Percentiles rank a stretch among this genome's conserved stretches.
These are phyloP conservation scores for Lepidocyrtoides sp. DNA, from an alignment of 2,888 invertebrate genomes.

Conservation along the genomic window DNA sequence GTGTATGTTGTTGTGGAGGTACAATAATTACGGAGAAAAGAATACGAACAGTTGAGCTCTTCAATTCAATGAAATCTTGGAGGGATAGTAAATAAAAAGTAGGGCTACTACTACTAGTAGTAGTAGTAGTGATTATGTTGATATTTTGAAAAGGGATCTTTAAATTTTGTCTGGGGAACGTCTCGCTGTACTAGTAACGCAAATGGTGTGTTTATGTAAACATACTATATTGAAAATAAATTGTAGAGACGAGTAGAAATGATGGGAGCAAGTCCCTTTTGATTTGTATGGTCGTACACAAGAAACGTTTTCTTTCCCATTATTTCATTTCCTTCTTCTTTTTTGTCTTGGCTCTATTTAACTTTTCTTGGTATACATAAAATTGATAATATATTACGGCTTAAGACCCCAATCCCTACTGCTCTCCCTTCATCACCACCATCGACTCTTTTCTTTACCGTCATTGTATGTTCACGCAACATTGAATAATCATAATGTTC, in stretches of 20 bases:
- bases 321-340: constrained; percentile 47
- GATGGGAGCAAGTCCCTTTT: constrained; percentile 2
- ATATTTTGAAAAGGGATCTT: constrained; percentile 6
- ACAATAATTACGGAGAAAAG: not conserved
- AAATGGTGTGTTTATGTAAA: constrained; percentile 36
- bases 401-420: constrained; percentile 14
- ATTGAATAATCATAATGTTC: constrained; percentile 71
- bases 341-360: constrained; percentile 12
- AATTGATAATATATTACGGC: constrained; percentile 7
- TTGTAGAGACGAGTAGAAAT: not conserved
- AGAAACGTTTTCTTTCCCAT: constrained; percentile 7
- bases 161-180: not conserved
- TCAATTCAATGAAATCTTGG: constrained; percentile 43
- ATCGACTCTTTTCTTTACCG: constrained; percentile 44
- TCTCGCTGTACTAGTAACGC: not conserved
- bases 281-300: not conserved
- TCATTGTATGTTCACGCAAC: constrained; percentile 73
- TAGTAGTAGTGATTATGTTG: not conserved
- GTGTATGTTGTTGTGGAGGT: constrained; percentile 37
- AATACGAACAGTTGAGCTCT: constrained; percentile 5
- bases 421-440: constrained; percentile 60
- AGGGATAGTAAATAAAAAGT: not conserved
- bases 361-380: not conserved
- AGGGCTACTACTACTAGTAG: not conserved
- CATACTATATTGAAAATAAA: not conserved